Percentiles rank a stretch among this genome's conserved stretches.
Conservation (phyloP, 2,113 vertebrate genomes). For the Calonectris borealis region DNA sequence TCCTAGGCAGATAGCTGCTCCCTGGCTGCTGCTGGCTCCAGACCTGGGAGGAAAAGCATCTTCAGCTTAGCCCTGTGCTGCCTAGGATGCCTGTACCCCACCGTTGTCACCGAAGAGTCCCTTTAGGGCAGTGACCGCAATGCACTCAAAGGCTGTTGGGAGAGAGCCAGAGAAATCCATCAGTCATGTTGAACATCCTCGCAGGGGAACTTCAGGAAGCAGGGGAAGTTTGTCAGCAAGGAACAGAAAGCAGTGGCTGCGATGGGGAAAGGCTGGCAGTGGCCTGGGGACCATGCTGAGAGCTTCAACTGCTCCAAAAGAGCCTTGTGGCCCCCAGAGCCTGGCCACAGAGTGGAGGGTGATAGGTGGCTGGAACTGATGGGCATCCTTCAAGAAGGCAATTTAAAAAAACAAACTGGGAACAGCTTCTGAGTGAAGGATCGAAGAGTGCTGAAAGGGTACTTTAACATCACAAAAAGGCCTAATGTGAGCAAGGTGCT, state of each 20-base stretch:
- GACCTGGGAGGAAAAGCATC: not conserved
- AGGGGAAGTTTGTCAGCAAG: not conserved
- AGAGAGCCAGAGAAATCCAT: not conserved
- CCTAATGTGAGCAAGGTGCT: not conserved
- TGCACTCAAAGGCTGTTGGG: not conserved
- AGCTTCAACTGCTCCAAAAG: not conserved
- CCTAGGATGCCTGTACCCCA: not conserved
- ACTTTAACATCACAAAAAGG: not conserved
- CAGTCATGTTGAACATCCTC: not conserved
- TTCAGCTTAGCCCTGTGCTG: not conserved
- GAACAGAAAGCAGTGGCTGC: not conserved
- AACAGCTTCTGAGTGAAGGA: not conserved
- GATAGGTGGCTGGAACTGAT: not conserved
- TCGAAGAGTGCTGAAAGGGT: not conserved
- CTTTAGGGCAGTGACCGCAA: not conserved
- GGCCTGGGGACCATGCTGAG: not conserved
- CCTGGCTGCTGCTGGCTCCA: not conserved
- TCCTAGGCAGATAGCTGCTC: not conserved
- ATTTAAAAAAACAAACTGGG: not conserved
- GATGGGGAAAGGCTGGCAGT: not conserved
- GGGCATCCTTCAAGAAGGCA: not conserved
- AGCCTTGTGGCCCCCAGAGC: not conserved
- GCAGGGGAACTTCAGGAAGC: not conserved
- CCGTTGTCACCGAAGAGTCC: not conserved
- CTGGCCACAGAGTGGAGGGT: fast-evolving